phyloP scores from a whole-genome alignment of 2,888 invertebrate species.

The Dromius quadrimaculatus region DNA sequence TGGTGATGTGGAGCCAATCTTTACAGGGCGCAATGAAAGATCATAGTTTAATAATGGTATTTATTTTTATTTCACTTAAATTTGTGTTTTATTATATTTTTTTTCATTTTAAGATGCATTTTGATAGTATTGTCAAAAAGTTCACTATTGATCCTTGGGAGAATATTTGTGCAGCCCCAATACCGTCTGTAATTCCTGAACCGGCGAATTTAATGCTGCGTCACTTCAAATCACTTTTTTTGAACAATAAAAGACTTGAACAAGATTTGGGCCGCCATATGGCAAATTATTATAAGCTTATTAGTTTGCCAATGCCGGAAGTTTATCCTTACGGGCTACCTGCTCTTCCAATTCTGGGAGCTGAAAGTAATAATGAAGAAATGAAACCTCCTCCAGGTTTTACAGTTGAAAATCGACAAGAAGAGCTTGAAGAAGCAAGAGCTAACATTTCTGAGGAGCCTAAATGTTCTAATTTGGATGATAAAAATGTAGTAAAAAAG shows the following conservation, averaged over 20 bases:
- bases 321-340: neutral
- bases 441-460: no score
- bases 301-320: conserved; percentile 2
- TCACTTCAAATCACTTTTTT: conserved; percentile 25
- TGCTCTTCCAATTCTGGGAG: neutral
- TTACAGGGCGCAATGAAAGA: neutral
- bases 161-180: neutral
- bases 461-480: no score
- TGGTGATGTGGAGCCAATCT: conserved; percentile 14
- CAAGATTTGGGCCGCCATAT: conserved; percentile 14
- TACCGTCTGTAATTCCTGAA: conserved; percentile 9
- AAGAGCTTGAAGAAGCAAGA: no score
- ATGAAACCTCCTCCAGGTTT: neutral
- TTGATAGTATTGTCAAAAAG: neutral
- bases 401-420: no score
- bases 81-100: neutral
- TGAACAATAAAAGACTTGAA: conserved; percentile 7
- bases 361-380: neutral
- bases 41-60: neutral
- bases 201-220: conserved; percentile 8
- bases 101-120: neutral
- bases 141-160: neutral
- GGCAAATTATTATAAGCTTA: conserved; percentile 4
- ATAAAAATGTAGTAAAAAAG: no score
- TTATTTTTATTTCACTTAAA: neutral